phyloP scores from a whole-genome alignment of 2,888 invertebrate species.

The Lasioglossum zephyrum region DNA sequence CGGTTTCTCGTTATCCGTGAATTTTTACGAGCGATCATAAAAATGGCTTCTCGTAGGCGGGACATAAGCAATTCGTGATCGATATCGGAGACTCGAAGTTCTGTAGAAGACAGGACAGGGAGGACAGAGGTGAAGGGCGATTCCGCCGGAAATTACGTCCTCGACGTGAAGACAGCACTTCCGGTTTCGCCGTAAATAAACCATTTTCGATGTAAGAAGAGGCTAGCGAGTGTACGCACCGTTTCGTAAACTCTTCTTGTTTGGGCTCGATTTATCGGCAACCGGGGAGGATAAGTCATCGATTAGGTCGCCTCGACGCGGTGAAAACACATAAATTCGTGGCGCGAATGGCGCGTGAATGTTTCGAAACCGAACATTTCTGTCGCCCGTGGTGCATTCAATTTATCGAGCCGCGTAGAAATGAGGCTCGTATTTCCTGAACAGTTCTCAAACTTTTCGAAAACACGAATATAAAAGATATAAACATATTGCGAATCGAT shows the following conservation, averaged over 20 bases:
- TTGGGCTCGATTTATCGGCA: conserved; percentile 46
- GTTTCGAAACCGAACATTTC: not conserved
- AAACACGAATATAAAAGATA: too few species aligned
- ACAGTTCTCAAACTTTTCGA: not conserved
- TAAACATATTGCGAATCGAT: not conserved
- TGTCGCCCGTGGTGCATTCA: not conserved
- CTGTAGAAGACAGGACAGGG: conserved; percentile 32
- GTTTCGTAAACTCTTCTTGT: conserved; percentile 29
- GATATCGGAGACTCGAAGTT: conserved; percentile 54
- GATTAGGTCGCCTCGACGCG: not conserved
- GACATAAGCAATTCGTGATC: conserved; percentile 70
- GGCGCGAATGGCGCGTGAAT: not conserved
- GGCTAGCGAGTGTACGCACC: conserved; percentile 32
- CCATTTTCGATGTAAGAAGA: conserved; percentile 45
- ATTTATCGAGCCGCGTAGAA: not conserved
- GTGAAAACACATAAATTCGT: conserved; percentile 21
- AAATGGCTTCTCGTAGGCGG: conserved; percentile 45
- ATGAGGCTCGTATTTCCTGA: not conserved
- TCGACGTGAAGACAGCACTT: conserved; percentile 70
- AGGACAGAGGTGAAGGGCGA: conserved; percentile 37
- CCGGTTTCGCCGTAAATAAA: conserved; percentile 73
- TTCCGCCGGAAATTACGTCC: conserved; percentile 79
- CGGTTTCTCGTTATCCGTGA: conserved; percentile 44
- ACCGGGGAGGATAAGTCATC: conserved; percentile 16
- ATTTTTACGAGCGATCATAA: conserved; percentile 64